Evolutionary conservation across 2,888 invertebrate species (phyloP).

Genomic region (Sinelater perroti): DNA sequence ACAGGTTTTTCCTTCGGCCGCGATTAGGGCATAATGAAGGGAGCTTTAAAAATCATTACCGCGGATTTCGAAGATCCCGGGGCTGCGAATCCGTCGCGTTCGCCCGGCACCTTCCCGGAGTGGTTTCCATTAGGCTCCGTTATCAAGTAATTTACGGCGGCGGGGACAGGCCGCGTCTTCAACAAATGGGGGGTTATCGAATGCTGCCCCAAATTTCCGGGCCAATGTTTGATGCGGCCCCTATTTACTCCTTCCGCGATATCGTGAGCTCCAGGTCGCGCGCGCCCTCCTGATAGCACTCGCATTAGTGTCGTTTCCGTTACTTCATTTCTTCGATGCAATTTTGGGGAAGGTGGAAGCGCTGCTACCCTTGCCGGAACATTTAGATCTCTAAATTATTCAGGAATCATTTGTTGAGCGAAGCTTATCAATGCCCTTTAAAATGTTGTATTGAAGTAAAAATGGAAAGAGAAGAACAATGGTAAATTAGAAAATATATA

Average conservation of each 20-base stretch:
- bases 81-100: conserved; percentile 37
- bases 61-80: conserved; percentile 43
- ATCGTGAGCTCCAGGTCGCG: not conserved
- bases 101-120: conserved; percentile 27
- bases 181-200: conserved; percentile 30
- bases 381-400: not conserved
- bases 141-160: conserved; percentile 28
- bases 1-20: conserved; percentile 35
- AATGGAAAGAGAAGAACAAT: too few relatives aligned
- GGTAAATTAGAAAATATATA: too few relatives aligned
- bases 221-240: conserved; percentile 22
- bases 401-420: too few relatives aligned
- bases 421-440: too few relatives aligned
- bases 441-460: too few relatives aligned
- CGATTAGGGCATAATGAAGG: conserved; percentile 48
- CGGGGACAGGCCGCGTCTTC: conserved; percentile 29
- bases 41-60: conserved; percentile 50
- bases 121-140: conserved; percentile 27
- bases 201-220: conserved; percentile 14
- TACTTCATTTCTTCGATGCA: conserved; percentile 18
- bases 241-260: conserved; percentile 13
- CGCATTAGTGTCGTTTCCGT: conserved; percentile 26
- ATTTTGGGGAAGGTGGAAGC: not conserved
- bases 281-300: conserved; percentile 11
- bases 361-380: not conserved